phyloP scores from a whole-genome alignment of 2,888 invertebrate genomes.

The Caenorhabditis uteleia region DNA sequence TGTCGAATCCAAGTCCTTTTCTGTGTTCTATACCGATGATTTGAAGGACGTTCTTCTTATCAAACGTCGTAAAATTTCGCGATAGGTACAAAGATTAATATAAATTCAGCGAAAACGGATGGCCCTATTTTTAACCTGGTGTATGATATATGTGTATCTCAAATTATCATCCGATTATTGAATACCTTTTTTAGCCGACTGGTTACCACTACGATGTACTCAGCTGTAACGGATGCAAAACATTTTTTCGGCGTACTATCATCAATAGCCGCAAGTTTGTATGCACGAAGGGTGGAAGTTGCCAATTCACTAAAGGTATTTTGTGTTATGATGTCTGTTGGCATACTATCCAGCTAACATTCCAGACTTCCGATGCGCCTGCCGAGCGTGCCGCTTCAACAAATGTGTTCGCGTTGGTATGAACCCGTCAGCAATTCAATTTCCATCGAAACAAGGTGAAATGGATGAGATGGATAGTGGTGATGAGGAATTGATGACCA shows the following conservation, averaged over 20 bases:
- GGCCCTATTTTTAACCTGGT: not conserved
- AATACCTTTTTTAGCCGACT: slow-evolving; percentile 51
- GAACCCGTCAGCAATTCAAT: slow-evolving; percentile 46
- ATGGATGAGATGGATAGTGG: slow-evolving; percentile 13
- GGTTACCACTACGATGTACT: slow-evolving; percentile 59
- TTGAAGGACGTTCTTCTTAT: too few species aligned
- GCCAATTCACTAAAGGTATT: slow-evolving; percentile 54
- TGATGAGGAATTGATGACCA: slow-evolving; percentile 14
- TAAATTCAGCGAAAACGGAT: too few species aligned
- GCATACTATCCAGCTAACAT: not conserved
- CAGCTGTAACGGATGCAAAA: slow-evolving; percentile 59
- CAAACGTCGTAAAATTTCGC: too few species aligned
- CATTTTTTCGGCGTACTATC: slow-evolving; percentile 55
- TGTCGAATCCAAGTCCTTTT: not conserved
- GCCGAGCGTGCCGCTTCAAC: slow-evolving; percentile 54
- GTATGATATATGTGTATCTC: not conserved
- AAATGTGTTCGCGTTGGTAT: slow-evolving; percentile 55
- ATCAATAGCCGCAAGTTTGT: slow-evolving; percentile 44
- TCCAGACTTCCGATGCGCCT: slow-evolving; percentile 57
- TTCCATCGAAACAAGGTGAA: slow-evolving; percentile 12
- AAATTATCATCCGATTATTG: too few species aligned
- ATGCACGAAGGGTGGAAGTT: slow-evolving; percentile 53
- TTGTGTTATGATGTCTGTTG: not conserved
- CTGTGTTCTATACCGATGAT: too few species aligned
- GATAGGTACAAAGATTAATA: too few species aligned